A percentile compares a stretch with the other conserved stretches of the same genome.
phyloP scores from a whole-genome alignment of 2,888 invertebrate species.

The Meghimatium bilineatum region DNA sequence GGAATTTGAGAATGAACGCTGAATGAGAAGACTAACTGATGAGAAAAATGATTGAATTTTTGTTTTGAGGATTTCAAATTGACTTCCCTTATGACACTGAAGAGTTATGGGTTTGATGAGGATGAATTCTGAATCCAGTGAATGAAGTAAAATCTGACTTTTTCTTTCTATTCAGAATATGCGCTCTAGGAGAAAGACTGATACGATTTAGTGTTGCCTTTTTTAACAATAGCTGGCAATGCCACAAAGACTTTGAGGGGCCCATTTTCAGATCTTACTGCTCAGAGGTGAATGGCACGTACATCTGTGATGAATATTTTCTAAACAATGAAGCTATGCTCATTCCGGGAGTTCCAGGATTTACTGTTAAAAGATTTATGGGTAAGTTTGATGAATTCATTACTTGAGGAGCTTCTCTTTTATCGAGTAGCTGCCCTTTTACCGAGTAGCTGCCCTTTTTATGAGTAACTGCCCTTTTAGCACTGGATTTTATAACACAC shows the following conservation, averaged over 20 bases:
- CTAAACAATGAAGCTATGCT: conserved; percentile 51
- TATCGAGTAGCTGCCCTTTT: no score
- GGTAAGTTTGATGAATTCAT: conserved; percentile 80
- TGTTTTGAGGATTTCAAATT: no score
- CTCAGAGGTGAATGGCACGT: conserved; percentile 52
- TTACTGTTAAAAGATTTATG: conserved; percentile 92
- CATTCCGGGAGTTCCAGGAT: conserved; percentile 90
- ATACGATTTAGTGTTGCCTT: conserved; percentile 77
- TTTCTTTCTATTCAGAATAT: conserved; percentile 80
- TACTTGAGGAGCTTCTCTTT: neutral
- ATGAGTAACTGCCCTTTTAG: no score
- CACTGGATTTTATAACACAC: no score
- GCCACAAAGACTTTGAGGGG: conserved; percentile 85
- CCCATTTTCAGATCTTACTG: conserved; percentile 87
- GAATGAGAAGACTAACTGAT: no score
- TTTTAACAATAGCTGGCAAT: conserved; percentile 79
- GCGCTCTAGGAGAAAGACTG: conserved; percentile 93
- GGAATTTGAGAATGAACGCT: no score
- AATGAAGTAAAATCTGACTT: no score
- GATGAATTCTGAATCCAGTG: no score
- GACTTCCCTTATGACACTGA: no score
- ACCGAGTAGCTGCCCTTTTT: no score
- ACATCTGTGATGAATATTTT: conserved; percentile 88
- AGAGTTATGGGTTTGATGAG: no score
- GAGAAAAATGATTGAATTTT: no score